Percentiles rank a stretch among this genome's conserved stretches.
Conservation (phyloP, 2,113 vertebrate genomes). For the Bettongia penicillata region DNA sequence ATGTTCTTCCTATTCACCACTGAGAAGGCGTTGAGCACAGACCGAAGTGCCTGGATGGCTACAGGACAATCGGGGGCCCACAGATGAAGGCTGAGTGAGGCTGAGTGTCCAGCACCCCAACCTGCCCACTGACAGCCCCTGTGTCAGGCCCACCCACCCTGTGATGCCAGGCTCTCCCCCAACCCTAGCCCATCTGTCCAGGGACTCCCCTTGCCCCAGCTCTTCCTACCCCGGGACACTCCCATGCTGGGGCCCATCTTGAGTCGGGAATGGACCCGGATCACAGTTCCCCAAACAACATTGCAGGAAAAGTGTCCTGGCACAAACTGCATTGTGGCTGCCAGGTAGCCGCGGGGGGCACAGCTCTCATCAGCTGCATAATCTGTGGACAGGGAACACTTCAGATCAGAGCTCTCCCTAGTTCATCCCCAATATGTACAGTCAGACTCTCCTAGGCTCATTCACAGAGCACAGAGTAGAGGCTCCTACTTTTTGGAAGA, state of each 20-base stretch:
- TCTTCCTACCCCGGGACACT: slow-evolving; percentile 89
- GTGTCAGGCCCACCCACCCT: too few species aligned
- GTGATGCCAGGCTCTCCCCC: background rate
- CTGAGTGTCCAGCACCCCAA: slow-evolving; percentile 23
- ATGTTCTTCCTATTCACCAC: slow-evolving; percentile 99
- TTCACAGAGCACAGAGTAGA: background rate
- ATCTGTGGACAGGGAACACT: slow-evolving; percentile 81
- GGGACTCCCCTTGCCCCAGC: background rate
- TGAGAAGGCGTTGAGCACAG: slow-evolving; percentile 96
- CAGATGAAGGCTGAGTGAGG: background rate
- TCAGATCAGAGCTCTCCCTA: background rate
- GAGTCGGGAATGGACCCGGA: slow-evolving; percentile 96
- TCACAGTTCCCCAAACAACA: slow-evolving; percentile 96
- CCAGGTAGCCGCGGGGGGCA: slow-evolving; percentile 94
- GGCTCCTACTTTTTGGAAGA: background rate
- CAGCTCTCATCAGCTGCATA: slow-evolving; percentile 95
- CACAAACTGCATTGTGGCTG: slow-evolving; percentile 98
- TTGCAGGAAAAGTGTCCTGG: slow-evolving; percentile 98
- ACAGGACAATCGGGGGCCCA: slow-evolving; percentile 7
- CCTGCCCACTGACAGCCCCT: background rate
- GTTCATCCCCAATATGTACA: background rate
- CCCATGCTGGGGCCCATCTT: slow-evolving; percentile 99
- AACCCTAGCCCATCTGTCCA: background rate
- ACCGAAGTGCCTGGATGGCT: slow-evolving; percentile 97
- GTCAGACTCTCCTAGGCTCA: background rate